Evolutionary conservation across 2,797 vertebrate genomes (phyloP).

Genomic region (Harpagifer antarcticus): DNA sequence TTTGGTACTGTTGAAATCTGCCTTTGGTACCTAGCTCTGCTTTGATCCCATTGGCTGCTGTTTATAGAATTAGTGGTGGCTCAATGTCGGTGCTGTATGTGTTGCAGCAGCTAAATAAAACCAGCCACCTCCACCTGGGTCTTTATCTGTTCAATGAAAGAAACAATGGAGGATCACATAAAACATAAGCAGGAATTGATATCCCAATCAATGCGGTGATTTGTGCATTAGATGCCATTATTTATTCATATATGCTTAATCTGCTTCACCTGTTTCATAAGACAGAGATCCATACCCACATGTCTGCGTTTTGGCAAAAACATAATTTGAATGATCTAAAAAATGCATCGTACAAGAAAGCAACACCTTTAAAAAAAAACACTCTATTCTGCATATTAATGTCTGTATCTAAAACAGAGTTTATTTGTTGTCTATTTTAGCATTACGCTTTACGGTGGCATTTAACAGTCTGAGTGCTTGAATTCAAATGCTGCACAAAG

Average conservation of each 20-base stretch:
- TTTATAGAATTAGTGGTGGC: background rate
- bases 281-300: background rate
- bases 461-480: too few species aligned
- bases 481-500: too few species aligned
- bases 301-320: background rate
- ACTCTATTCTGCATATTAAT: too few species aligned
- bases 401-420: too few species aligned
- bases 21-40: background rate
- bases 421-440: too few species aligned
- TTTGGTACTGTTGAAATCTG: rapidly evolving
- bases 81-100: background rate
- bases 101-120: background rate
- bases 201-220: too few species aligned
- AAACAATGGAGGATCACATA: background rate
- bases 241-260: background rate
- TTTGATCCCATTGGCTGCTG: background rate
- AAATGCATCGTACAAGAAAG: too few species aligned
- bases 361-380: too few species aligned
- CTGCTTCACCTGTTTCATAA: background rate
- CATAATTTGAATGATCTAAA: too few species aligned
- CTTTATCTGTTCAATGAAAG: background rate
- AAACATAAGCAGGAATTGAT: too few species aligned
- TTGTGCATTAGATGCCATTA: too few species aligned
- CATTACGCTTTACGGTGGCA: too few species aligned
- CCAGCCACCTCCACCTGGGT: background rate